Evolutionary conservation across 1,140 invertebrate genomes (phyloP).

Genomic region (Hylyphantes graminicola): DNA sequence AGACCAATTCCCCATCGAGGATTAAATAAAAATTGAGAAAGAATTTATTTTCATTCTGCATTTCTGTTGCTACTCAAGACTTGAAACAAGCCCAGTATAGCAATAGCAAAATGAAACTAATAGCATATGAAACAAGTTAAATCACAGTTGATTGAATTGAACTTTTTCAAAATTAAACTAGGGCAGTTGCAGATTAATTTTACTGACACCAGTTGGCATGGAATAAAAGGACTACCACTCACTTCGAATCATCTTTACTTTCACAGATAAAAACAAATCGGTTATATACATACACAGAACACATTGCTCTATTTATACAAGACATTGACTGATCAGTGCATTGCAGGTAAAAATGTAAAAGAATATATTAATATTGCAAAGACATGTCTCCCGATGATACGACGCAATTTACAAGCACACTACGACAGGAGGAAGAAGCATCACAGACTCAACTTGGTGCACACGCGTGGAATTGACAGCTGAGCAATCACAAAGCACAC

Average conservation of each 20-base stretch:
- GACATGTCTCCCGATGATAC: slow-evolving; percentile 14
- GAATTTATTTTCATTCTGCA: too few species aligned
- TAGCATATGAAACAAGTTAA: too few species aligned
- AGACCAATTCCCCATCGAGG: too few species aligned
- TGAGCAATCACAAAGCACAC: too few species aligned
- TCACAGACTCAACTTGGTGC: slow-evolving; percentile 49
- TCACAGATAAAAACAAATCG: slow-evolving; percentile 49
- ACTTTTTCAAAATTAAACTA: not conserved
- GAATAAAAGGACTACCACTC: not conserved
- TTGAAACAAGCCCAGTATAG: too few species aligned
- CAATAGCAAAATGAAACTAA: too few species aligned
- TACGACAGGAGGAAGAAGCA: slow-evolving; percentile 34
- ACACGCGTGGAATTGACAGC: too few species aligned
- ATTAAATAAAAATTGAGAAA: too few species aligned
- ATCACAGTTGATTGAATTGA: too few species aligned
- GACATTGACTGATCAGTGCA: slow-evolving; percentile 43
- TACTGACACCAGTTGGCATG: not conserved
- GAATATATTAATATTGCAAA: slow-evolving; percentile 57
- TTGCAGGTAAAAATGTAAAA: slow-evolving; percentile 56
- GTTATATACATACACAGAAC: slow-evolving; percentile 50
- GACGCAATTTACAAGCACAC: slow-evolving; percentile 49
- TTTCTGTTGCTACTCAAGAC: too few species aligned
- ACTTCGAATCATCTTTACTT: slow-evolving; percentile 53
- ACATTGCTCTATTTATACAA: slow-evolving; percentile 47
- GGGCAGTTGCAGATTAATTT: not conserved